Evolutionary conservation across 1,140 invertebrate species (phyloP), one percentile per base, ranked within the genome.

Genomic region (Atta colombica): DNA sequence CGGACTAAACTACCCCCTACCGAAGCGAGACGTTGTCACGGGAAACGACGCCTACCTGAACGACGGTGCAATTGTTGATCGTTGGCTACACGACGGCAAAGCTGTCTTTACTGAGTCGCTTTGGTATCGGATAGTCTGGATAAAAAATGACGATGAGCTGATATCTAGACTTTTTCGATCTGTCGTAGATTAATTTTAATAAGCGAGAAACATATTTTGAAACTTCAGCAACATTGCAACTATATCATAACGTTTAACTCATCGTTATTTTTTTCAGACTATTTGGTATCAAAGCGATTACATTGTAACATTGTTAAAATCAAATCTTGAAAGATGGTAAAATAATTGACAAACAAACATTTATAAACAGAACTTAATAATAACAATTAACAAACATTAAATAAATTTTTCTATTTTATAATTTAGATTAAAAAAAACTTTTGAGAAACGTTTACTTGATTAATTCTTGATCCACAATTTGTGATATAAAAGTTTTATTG

Each of bases 11-110:
- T 87, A 49, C 10, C 87, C 71, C 69, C 71, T 65, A 75, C 80
- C 45, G 69, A 74, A 60, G 53, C 39, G 63, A 72, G 55, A 61
- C 65, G 31, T 71, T 80, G 77, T 77, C 75, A 86, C 31, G 49
- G 71, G 71, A 77, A 88, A 91, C 89, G 87, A 88, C 90, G 88
- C 88, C 85, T 90, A 87, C 78, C 88, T 89, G 75, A 88, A 82
- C 88, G 77, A 89, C 78, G 82, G 12, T 87, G 82, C 92, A 93
- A 94, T 94, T 94, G 93, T 94, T 94, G 93, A 94, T 94, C 92
- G 92, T 93, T 94, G 92, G 89, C 77, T 90, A 90, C 77, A 31
- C 31, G 31, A 0, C 31, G 31, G 31, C 31, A 5, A 31, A 31
- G 31, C 31, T 5, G 31, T 31, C 31, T 31, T 31, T 31, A 0